Evolutionary conservation across 2,113 vertebrate genomes (phyloP).

Genomic region (Heliornis fulica): DNA sequence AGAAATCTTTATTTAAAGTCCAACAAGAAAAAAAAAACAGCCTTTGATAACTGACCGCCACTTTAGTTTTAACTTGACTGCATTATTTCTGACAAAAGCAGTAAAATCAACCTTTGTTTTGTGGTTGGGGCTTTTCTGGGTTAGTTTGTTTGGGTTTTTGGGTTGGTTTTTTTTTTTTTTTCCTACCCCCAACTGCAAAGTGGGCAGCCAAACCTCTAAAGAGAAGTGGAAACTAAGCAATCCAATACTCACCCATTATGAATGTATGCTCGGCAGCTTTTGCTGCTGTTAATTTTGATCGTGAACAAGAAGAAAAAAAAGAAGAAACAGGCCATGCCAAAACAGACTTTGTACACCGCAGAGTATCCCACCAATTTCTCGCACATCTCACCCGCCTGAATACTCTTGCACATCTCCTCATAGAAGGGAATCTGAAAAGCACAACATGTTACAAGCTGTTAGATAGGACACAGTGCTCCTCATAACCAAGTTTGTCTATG

Average conservation of each 20-base stretch:
- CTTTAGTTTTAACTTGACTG: background rate
- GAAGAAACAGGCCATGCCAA: slow-evolving; percentile 98
- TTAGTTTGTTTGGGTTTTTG: background rate
- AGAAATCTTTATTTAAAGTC: background rate
- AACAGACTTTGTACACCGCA: slow-evolving; percentile 95
- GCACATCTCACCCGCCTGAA: slow-evolving; percentile 88
- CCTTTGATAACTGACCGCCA: background rate
- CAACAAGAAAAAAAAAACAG: background rate
- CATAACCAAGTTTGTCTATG: rapidly evolving
- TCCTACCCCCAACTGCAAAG: background rate
- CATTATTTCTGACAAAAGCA: background rate
- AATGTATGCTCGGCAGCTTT: slow-evolving; percentile 86
- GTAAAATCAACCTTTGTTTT: background rate
- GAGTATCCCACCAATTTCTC: slow-evolving; percentile 91
- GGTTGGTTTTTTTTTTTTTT: background rate
- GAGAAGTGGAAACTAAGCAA: background rate
- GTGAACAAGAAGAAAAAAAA: slow-evolving; percentile 87
- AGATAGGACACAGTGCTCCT: background rate
- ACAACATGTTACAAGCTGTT: background rate
- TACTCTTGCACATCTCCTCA: slow-evolving; percentile 79
- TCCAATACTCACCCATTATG: slow-evolving; percentile 88
- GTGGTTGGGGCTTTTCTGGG: background rate
- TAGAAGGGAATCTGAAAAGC: slow-evolving; percentile 87
- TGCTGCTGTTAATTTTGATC: slow-evolving; percentile 85
- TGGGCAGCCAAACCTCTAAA: background rate